These are phyloP conservation scores for Cryptomyrus ogoouensis DNA, from an alignment of 2,113 vertebrate genomes.

Conservation along the genomic window DNA sequence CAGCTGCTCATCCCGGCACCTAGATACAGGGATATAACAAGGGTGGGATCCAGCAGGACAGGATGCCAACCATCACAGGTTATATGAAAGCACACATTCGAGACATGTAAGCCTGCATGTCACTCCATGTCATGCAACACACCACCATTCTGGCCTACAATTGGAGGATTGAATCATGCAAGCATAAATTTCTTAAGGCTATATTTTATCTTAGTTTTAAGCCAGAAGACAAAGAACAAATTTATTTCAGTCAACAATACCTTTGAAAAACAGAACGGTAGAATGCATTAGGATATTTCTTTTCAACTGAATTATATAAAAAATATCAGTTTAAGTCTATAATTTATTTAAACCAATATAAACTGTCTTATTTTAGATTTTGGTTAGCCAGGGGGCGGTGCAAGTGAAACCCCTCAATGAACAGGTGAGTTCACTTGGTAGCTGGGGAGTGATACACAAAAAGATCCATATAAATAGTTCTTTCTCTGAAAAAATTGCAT, in stretches of 20 bases:
- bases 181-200: not conserved
- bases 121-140: not conserved
- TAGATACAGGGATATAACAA: not conserved
- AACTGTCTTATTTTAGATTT: not conserved
- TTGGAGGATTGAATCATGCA: not conserved
- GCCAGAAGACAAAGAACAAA: not conserved
- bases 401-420: not conserved
- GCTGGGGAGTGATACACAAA: not conserved
- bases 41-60: not conserved
- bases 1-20: not conserved
- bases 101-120: not conserved
- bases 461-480: not conserved
- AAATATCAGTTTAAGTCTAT: not conserved
- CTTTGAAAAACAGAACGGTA: not conserved
- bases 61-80: not conserved
- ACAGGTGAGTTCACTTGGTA: not conserved
- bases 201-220: not conserved
- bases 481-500: not conserved
- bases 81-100: not conserved
- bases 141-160: not conserved
- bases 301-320: not conserved
- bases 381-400: not conserved
- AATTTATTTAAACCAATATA: not conserved
- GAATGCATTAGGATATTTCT: not conserved
- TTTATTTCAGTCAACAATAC: not conserved